Evolutionary conservation across 2,113 vertebrate species (phyloP).

Genomic region (Leiothrix lutea): DNA sequence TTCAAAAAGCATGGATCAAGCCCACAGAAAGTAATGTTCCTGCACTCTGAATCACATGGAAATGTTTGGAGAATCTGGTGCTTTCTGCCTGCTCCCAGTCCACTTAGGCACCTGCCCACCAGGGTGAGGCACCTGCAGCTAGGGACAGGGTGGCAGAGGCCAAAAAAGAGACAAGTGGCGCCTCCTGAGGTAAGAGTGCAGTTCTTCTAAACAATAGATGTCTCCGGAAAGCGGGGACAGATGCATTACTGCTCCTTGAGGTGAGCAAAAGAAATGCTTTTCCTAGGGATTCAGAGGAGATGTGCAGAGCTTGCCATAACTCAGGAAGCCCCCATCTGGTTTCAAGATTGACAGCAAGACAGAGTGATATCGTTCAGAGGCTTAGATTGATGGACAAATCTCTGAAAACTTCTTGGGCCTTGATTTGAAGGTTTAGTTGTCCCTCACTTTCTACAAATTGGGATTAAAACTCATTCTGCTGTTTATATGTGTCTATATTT

Average conservation of each 20-base stretch:
- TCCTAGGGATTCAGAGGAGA: neutral
- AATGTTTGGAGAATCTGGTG: neutral
- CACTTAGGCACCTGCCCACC: neutral
- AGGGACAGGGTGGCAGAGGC: neutral
- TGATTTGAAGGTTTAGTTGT: neutral
- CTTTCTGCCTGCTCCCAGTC: neutral
- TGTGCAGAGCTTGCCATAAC: neutral
- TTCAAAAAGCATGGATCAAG: neutral
- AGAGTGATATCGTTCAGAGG: neutral
- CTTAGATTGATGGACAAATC: neutral
- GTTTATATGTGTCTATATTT: neutral
- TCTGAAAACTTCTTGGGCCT: neutral
- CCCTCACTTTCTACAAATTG: neutral
- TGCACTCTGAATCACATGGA: neutral
- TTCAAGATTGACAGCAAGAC: neutral
- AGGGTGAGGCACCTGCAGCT: neutral
- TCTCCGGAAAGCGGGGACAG: neutral
- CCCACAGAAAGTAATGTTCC: neutral
- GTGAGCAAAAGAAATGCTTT: neutral
- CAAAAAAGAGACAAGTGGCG: neutral
- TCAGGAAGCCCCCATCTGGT: fast-evolving
- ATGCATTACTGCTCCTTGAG: neutral
- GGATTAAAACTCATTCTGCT: neutral
- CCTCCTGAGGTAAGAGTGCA: neutral
- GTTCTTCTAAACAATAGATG: neutral